Percentiles rank a stretch among this genome's conserved stretches.
Evolutionary conservation across 2,797 vertebrate species (phyloP).

Genomic region (Nannoperca obscura): DNA sequence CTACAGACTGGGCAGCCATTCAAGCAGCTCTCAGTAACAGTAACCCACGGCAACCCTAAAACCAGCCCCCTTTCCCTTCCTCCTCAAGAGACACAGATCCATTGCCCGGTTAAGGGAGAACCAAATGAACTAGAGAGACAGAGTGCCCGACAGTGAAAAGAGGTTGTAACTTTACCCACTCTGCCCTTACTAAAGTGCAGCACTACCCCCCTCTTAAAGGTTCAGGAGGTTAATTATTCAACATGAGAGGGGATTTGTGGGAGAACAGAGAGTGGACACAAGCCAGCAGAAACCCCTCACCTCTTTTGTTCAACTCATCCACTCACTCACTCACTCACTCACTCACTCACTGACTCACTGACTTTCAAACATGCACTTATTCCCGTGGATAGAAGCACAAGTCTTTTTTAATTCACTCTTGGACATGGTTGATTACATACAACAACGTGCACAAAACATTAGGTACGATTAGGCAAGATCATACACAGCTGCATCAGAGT

Average conservation of each 20-base stretch:
- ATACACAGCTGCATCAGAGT: conserved; percentile 23
- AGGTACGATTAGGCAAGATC: not conserved
- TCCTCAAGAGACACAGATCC: conserved; percentile 68
- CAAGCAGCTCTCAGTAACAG: conserved; percentile 79
- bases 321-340: conserved; percentile 15
- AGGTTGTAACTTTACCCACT: conserved; percentile 80
- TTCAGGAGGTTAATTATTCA: conserved; percentile 83
- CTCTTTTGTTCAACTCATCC: conserved; percentile 54
- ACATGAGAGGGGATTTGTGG: conserved; percentile 70
- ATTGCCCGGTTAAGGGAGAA: conserved; percentile 69
- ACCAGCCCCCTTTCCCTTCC: conserved; percentile 67
- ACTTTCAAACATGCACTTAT: conserved; percentile 37
- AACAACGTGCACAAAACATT: conserved; percentile 7
- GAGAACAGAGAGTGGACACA: conserved; percentile 61
- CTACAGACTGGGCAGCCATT: conserved; percentile 74
- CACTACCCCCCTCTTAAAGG: conserved; percentile 60
- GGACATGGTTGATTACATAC: conserved; percentile 13
- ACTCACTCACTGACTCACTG: conserved; percentile 20
- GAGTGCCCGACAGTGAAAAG: conserved; percentile 67
- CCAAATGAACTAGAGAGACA: conserved; percentile 53
- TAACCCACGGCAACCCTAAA: conserved; percentile 81
- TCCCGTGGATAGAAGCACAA: conserved; percentile 7
- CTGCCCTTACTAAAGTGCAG: conserved; percentile 67
- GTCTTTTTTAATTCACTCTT: conserved; percentile 25
- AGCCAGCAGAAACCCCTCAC: conserved; percentile 51